Conservation (phyloP, 2,113 vertebrate species). For the Mobula birostris region DNA sequence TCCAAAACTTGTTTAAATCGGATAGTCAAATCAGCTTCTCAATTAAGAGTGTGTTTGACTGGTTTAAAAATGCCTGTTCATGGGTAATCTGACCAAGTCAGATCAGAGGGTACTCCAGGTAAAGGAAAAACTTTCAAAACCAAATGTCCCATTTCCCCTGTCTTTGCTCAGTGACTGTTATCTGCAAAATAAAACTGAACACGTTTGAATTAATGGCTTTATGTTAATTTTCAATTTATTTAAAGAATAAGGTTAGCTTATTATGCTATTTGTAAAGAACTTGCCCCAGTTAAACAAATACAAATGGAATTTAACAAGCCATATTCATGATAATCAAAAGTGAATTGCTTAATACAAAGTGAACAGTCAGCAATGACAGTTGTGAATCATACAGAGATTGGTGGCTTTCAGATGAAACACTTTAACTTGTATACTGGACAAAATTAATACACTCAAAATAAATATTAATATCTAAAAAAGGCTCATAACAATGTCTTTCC, state of each 20-base stretch:
- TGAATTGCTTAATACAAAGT: not conserved
- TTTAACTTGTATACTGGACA: not conserved
- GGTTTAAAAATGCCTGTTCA: not conserved
- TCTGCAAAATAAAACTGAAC: not conserved
- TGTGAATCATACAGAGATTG: not conserved
- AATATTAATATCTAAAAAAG: not conserved
- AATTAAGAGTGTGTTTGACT: not conserved
- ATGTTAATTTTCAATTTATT: not conserved
- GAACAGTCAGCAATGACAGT: not conserved
- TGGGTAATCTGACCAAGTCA: not conserved
- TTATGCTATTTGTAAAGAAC: too few species aligned
- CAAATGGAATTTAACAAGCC: not conserved
- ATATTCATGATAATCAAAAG: not conserved
- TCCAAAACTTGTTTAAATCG: not conserved
- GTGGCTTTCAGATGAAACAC: not conserved
- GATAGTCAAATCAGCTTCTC: not conserved
- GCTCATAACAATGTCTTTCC: not conserved
- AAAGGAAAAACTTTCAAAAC: not conserved
- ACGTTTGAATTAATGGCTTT: not conserved
- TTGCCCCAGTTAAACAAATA: not conserved
- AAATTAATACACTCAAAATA: not conserved
- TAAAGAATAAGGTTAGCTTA: not conserved
- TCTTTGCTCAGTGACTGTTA: not conserved
- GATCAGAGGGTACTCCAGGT: not conserved
- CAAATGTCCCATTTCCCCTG: not conserved